Conservation (phyloP, 2,888 invertebrate genomes). For the Dromius quadrimaculatus region DNA sequence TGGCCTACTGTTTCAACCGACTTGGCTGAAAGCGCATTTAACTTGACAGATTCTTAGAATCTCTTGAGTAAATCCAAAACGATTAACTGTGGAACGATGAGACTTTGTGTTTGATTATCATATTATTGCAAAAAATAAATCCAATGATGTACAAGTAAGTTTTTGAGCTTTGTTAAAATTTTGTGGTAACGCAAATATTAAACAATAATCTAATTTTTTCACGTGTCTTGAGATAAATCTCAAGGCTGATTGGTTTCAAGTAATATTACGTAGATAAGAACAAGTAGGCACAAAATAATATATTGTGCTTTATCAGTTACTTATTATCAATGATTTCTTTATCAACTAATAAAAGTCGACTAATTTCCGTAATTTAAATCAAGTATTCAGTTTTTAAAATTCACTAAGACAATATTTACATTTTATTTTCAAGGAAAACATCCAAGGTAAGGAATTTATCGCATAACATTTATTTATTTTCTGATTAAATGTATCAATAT, state of each 20-base stretch:
- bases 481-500: conserved; percentile 21
- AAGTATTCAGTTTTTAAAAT: neutral
- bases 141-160: too few species aligned
- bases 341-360: neutral
- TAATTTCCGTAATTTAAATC: conserved; percentile 3
- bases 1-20: too few species aligned
- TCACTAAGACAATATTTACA: conserved; percentile 16
- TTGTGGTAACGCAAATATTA: conserved; percentile 8
- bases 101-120: too few species aligned
- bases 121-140: too few species aligned
- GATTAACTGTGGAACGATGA: too few species aligned
- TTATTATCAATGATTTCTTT: neutral
- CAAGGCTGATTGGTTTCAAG: conserved; percentile 21
- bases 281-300: neutral
- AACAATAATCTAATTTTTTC: conserved; percentile 33
- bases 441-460: conserved; percentile 19
- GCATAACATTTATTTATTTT: conserved; percentile 6
- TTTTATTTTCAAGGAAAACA: conserved; percentile 7
- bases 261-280: conserved; percentile 12
- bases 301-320: conserved; percentile 10
- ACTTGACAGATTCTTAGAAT: too few species aligned
- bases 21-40: too few species aligned
- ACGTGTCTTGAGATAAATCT: conserved; percentile 33
- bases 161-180: too few species aligned
- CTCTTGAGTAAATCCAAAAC: too few species aligned